phyloP scores from a whole-genome alignment of 2,113 vertebrate genomes.

The Salvator merianae region DNA sequence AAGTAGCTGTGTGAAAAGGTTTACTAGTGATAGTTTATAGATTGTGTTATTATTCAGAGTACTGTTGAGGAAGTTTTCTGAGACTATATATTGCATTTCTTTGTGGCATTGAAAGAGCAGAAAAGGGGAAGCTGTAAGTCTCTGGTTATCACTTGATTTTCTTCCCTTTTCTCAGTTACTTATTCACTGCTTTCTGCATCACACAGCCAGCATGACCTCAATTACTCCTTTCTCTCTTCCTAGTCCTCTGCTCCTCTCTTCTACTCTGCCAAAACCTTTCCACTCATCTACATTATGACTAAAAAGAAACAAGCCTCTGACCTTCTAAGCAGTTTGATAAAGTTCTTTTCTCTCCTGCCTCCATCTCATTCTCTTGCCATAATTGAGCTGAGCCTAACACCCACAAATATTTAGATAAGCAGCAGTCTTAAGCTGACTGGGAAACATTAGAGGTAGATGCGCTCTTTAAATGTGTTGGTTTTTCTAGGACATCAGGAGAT shows the following conservation, averaged over 20 bases:
- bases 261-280: slow-evolving; percentile 39
- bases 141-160: slow-evolving; percentile 41
- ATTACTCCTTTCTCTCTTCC: slow-evolving; percentile 47
- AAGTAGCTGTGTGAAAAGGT: slow-evolving; percentile 16
- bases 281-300: slow-evolving; percentile 56
- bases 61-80: slow-evolving; percentile 44
- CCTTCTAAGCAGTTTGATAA: slow-evolving; percentile 7
- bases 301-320: slow-evolving; percentile 46
- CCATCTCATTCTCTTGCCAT: neutral
- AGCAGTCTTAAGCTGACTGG: slow-evolving; percentile 32
- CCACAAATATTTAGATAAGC: slow-evolving; percentile 17
- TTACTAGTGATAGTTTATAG: slow-evolving; percentile 53
- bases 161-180: slow-evolving; percentile 27
- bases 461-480: slow-evolving; percentile 31
- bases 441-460: slow-evolving; percentile 44
- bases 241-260: slow-evolving; percentile 27
- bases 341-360: slow-evolving; percentile 9
- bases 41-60: slow-evolving; percentile 49
- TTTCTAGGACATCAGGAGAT: slow-evolving; percentile 30
- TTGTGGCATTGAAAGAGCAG: slow-evolving; percentile 50
- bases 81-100: slow-evolving; percentile 62
- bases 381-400: neutral
- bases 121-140: slow-evolving; percentile 29
- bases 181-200: slow-evolving; percentile 33
- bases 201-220: slow-evolving; percentile 60